Percentiles rank a stretch among this genome's conserved stretches.
Conservation (phyloP, 2,888 invertebrate genomes). For the Gnatocerus cornutus region DNA sequence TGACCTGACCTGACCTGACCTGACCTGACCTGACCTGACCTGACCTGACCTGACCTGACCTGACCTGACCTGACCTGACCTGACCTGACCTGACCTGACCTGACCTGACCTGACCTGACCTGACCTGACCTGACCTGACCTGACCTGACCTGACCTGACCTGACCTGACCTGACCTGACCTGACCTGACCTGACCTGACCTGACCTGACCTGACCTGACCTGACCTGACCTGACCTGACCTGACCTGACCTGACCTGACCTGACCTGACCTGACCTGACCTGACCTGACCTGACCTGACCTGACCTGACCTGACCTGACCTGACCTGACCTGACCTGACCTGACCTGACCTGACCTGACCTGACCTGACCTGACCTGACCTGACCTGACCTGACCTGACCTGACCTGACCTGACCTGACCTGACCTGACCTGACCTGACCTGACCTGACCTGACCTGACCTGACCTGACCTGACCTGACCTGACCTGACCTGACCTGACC, state of each 20-base stretch:
- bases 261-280: constrained; percentile 34
- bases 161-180: constrained; percentile 4
- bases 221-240: constrained; percentile 4
- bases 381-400: constrained; percentile 50
- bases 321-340: constrained; percentile 48
- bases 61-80: constrained; percentile 42
- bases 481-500: constrained; percentile 40
- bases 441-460: constrained; percentile 49
- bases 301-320: constrained; percentile 37
- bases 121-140: constrained; percentile 44
- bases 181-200: constrained; percentile 33
- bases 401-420: constrained; percentile 50
- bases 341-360: constrained; percentile 50
- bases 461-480: constrained; percentile 50
- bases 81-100: constrained; percentile 29
- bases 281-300: constrained; percentile 20
- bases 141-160: constrained; percentile 33
- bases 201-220: constrained; percentile 32
- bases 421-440: constrained; percentile 50
- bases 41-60: constrained; percentile 42
- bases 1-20: constrained; percentile 43
- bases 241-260: constrained; percentile 33
- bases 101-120: constrained; percentile 12
- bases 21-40: constrained; percentile 39
- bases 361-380: constrained; percentile 50